phyloP scores from a whole-genome alignment of 1,140 invertebrate species.

The Rhyzopertha dominica region DNA sequence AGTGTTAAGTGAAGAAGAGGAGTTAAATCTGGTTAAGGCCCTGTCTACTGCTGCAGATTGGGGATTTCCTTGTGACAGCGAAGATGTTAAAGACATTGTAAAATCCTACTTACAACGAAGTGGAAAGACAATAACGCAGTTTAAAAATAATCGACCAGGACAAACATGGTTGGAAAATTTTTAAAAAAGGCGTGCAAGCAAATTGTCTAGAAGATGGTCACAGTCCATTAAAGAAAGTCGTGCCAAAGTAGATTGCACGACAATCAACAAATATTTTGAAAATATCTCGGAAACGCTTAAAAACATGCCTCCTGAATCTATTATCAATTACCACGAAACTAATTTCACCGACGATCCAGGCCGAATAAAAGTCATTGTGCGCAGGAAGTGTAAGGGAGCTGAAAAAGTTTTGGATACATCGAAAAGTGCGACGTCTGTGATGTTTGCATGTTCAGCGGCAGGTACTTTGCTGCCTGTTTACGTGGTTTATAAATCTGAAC shows the following conservation, averaged over 20 bases:
- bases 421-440: constrained; percentile 39
- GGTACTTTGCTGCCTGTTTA: constrained; percentile 37
- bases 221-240: constrained; percentile 38
- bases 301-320: constrained; percentile 35
- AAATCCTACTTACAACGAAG: constrained; percentile 21
- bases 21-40: constrained; percentile 4
- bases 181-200: constrained; percentile 27
- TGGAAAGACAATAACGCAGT: constrained; percentile 17
- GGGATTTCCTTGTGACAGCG: constrained; percentile 21
- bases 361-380: constrained; percentile 31
- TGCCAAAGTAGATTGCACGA: constrained; percentile 21
- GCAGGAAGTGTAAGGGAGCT: constrained; percentile 37
- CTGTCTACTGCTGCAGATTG: constrained; percentile 19
- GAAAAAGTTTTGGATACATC: constrained; percentile 37
- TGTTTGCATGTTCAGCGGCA: constrained; percentile 39
- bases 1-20: constrained; percentile 8
- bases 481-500: constrained; percentile 44
- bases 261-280: constrained; percentile 34
- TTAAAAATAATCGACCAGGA: constrained; percentile 37
- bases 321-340: constrained; percentile 48
- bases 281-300: constrained; percentile 31
- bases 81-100: constrained; percentile 15
- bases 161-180: constrained; percentile 33
- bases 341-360: constrained; percentile 44
- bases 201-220: constrained; percentile 23